phyloP scores from a whole-genome alignment of 2,797 vertebrate genomes.

The Pipistrellus pipistrellus region DNA sequence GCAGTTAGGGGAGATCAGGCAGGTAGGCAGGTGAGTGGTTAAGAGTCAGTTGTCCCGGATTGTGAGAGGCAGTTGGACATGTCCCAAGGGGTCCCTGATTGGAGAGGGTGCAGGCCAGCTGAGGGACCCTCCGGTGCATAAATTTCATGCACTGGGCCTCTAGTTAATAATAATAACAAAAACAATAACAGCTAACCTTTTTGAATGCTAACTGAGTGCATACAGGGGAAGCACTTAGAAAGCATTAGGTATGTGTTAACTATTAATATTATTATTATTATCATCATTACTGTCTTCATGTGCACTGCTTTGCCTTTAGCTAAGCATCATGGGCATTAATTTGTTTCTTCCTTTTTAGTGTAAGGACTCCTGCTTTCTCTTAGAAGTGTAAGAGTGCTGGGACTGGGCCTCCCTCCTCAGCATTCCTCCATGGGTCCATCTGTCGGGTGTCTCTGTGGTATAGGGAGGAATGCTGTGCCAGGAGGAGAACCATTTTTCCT shows the following conservation, averaged over 20 bases:
- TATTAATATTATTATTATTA: neutral
- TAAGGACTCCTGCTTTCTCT: neutral
- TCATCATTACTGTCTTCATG: neutral
- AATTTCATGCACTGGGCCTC: no score
- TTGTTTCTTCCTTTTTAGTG: neutral
- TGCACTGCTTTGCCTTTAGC: neutral
- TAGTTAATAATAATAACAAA: neutral
- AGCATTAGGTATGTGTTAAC: neutral
- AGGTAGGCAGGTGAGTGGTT: no score
- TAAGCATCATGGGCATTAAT: neutral
- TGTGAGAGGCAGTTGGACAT: no score
- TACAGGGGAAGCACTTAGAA: neutral
- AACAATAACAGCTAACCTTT: neutral
- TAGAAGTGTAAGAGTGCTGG: neutral
- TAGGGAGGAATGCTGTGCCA: neutral
- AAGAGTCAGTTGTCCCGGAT: no score
- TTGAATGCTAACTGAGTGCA: neutral
- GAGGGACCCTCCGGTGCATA: no score
- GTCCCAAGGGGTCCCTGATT: no score
- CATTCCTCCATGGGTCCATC: neutral
- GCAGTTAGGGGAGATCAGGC: no score
- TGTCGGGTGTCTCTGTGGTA: neutral
- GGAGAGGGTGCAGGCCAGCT: no score
- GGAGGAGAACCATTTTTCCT: neutral
- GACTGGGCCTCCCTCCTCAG: neutral